Percentiles rank a stretch among this genome's conserved stretches.
These are phyloP conservation scores for Drosophila setosimentum DNA, from an alignment of 2,888 invertebrate species.

Conservation along the genomic window DNA sequence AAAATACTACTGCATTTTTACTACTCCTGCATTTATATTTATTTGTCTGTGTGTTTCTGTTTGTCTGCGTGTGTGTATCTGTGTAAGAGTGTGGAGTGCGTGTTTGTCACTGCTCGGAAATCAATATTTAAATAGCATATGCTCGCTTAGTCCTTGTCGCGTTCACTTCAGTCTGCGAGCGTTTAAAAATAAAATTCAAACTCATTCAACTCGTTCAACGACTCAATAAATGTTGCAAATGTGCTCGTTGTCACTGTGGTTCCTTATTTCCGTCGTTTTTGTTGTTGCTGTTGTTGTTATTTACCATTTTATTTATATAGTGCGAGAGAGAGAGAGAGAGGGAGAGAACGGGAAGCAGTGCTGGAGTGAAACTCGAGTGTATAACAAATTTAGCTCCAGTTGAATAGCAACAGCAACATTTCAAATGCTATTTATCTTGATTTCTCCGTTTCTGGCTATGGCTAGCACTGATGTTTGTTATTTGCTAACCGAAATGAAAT, in stretches of 20 bases:
- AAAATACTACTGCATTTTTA: constrained; percentile 10
- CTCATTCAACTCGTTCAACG: constrained; percentile 82
- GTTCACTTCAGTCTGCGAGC: constrained; percentile 45
- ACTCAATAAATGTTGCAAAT: constrained; percentile 82
- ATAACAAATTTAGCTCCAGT: constrained; percentile 65
- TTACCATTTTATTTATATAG: constrained; percentile 69
- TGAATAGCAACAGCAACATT: constrained; percentile 64
- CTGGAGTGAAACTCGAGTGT: constrained; percentile 48
- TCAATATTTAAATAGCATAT: constrained; percentile 77
- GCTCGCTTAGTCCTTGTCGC: constrained; percentile 70
- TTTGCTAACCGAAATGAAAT: constrained; percentile 79
- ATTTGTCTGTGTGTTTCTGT: neutral
- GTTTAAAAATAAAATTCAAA: constrained; percentile 80
- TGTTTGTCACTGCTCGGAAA: constrained; percentile 65
- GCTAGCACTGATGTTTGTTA: constrained; percentile 69
- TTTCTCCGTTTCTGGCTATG: constrained; percentile 39
- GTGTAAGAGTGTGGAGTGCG: constrained; percentile 33
- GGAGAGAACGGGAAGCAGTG: neutral
- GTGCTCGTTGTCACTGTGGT: constrained; percentile 71
- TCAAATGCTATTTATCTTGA: constrained; percentile 79
- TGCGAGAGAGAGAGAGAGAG: neutral
- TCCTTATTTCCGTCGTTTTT: constrained; percentile 37
- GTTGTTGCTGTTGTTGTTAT: constrained; percentile 3
- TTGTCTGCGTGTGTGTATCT: constrained; percentile 5
- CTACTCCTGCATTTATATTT: neutral